Conservation (phyloP, 2,888 invertebrate genomes). For the Eupsilia transversa region DNA sequence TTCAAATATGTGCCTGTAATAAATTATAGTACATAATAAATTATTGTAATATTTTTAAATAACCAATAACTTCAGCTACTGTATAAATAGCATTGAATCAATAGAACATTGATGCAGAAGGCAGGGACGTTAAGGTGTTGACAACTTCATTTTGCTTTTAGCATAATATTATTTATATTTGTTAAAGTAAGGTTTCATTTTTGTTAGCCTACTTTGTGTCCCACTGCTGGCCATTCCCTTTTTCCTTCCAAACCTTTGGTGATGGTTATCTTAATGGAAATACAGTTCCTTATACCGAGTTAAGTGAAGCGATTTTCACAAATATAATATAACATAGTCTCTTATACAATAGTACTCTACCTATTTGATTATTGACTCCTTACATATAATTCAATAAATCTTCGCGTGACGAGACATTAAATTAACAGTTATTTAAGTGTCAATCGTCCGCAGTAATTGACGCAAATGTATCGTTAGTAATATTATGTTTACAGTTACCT, state of each 20-base stretch:
- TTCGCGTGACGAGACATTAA: constrained; percentile 1
- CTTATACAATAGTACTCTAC: not conserved
- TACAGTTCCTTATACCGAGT: not conserved
- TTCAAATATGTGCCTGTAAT: constrained; percentile 5
- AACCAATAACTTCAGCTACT: not conserved
- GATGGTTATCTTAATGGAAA: not conserved
- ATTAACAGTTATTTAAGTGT: constrained; percentile 33
- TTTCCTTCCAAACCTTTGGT: not conserved
- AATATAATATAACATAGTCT: not conserved
- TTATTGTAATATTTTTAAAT: not conserved
- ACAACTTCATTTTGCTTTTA: not conserved
- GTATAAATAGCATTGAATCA: not conserved
- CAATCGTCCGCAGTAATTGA: constrained; percentile 37
- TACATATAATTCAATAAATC: not conserved
- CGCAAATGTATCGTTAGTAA: constrained; percentile 49
- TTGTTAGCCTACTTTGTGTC: not conserved
- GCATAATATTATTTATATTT: no score
- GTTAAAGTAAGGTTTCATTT: not conserved
- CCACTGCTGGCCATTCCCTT: not conserved
- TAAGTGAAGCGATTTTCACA: not conserved
- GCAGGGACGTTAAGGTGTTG: no score
- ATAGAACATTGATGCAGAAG: not conserved
- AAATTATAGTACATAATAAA: not conserved
- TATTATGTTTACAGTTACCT: constrained; percentile 58
- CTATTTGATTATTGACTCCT: not conserved